phyloP scores from a whole-genome alignment of 1,140 invertebrate genomes.

The Piezodorus guildinii region DNA sequence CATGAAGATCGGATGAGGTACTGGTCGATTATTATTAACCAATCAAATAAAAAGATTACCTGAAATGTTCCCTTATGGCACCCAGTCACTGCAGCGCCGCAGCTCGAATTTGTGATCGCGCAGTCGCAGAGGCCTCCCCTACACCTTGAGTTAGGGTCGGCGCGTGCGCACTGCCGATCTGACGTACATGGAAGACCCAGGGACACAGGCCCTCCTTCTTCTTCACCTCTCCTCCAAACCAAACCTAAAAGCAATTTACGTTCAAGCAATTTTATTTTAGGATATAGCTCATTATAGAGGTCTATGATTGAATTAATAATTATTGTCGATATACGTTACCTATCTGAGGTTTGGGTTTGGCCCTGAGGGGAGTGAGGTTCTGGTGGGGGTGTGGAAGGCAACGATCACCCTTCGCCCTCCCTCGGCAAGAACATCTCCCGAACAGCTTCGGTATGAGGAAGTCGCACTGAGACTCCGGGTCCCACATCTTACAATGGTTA shows the following conservation, averaged over 20 bases:
- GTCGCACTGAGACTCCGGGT: constrained; percentile 70
- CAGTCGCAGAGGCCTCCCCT: constrained; percentile 71
- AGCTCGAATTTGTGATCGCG: constrained; percentile 36
- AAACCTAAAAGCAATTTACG: constrained; percentile 11
- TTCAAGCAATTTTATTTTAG: too few species aligned
- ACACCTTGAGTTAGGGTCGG: constrained; percentile 66
- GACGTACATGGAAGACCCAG: constrained; percentile 61
- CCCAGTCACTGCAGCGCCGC: constrained; percentile 57
- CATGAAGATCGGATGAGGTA: too few species aligned
- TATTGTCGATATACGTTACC: neutral
- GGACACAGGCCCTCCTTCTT: constrained; percentile 48
- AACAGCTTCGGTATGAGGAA: constrained; percentile 79
- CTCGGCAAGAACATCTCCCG: constrained; percentile 64
- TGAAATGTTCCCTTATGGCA: constrained; percentile 76
- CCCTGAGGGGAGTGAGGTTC: constrained; percentile 6
- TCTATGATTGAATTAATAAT: too few species aligned
- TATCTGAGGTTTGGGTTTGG: constrained; percentile 6
- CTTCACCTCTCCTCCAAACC: constrained; percentile 34
- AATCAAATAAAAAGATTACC: constrained; percentile 36
- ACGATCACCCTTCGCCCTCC: constrained; percentile 13
- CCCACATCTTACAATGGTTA: constrained; percentile 71
- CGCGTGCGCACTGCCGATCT: constrained; percentile 62
- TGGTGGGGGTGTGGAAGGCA: constrained; percentile 25
- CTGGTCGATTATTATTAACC: too few species aligned
- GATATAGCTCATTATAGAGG: too few species aligned